Evolutionary conservation across 2,113 vertebrate species (phyloP).

Genomic region (Verasper variegatus): DNA sequence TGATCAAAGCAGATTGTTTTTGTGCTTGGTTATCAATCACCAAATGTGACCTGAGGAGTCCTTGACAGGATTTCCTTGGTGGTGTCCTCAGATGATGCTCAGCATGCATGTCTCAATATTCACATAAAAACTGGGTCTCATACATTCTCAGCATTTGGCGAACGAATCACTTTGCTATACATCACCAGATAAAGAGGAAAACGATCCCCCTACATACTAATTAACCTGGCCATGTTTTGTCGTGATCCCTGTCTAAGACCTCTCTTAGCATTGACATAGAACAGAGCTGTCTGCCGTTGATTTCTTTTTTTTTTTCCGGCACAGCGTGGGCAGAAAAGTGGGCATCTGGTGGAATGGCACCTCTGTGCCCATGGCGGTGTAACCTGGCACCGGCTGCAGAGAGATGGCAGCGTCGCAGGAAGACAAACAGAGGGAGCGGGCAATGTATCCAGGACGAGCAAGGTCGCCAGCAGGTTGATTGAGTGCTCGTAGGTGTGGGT

Average conservation of each 20-base stretch:
- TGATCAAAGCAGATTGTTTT: no score
- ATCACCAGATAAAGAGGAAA: neutral
- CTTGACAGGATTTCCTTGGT: conserved; percentile 1
- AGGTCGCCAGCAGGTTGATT: conserved; percentile 79
- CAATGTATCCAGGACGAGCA: conserved; percentile 77
- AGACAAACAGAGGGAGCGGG: conserved; percentile 56
- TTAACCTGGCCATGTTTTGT: conserved; percentile 32
- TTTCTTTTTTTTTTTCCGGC: conserved; percentile 20
- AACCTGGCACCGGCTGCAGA: conserved; percentile 65
- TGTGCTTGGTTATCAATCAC: neutral
- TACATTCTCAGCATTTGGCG: neutral
- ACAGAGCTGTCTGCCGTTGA: conserved; percentile 32
- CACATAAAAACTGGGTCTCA: neutral
- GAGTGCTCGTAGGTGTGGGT: conserved; percentile 79
- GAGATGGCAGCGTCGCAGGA: conserved; percentile 49
- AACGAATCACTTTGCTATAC: neutral
- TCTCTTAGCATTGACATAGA: conserved; percentile 22
- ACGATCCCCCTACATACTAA: conserved; percentile 6
- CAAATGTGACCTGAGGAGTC: neutral
- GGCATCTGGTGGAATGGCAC: conserved; percentile 57
- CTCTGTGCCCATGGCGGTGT: conserved; percentile 48
- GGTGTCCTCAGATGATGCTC: neutral
- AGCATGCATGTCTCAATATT: neutral
- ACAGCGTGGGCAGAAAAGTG: conserved; percentile 25
- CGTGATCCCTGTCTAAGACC: conserved; percentile 33